Evolutionary conservation across 2,888 invertebrate genomes (phyloP), one percentile per base, ranked within the genome.

Genomic region (Prosapia bicincta): DNA sequence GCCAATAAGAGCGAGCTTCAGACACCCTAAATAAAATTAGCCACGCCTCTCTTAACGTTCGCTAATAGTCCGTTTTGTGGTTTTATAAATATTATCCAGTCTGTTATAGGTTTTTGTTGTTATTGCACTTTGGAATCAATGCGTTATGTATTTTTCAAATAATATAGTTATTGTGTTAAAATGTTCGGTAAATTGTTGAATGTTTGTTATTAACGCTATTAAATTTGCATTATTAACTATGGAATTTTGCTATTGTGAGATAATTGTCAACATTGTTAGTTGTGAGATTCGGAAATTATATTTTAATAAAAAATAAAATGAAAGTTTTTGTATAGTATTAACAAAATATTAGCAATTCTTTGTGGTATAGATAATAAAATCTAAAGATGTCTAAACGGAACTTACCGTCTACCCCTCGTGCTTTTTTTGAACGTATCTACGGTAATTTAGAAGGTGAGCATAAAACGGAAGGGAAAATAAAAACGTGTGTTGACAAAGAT

Each of bases 381-480:
- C n/a, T n/a, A n/a, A n/a, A n/a, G 20, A 54, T 54, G 54, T 54
- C 54, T 54, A 54, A 54, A 54, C 1, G 20, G 13, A 54, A 20
- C 20, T 54, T 54, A 54, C 80, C 80, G 3, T 77, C 79, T 23
- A 77, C 79, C n/a, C 80, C 80, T 23, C 72, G 80, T 13, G 77
- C 78, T 74, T 79, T 80, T 70, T 80, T 77, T 80, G 80, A 54
- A 77, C 79, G 73, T 72, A 69, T 80, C 23, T 80, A 80, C 79
- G 80, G 78, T 25, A 75, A 78, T 26, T 25, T 72, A 13, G 72
- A 70, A 7, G 65, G 20, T n/a, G 20, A 54, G 20, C n/a, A 9
- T 3, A 54, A 5, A 9, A 6, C 5, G 20, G 2, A 5, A 6
- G 54, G 20, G 20, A 54, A 20, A 54, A 20, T 20, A 20, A 20